Evolutionary conservation across 2,113 vertebrate genomes (phyloP).

Genomic region (Rattus norvegicus): GRCr8 NC_086029.1:87626501-87627000

Average conservation of each 20-base stretch:
- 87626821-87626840: too few relatives aligned
- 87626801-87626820: neutral
- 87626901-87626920: neutral
- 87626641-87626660: neutral
- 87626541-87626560: neutral
- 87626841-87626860: neutral
- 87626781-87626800: neutral
- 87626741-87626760: neutral
- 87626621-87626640: neutral
- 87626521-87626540: neutral
- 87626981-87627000: neutral
- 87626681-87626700: neutral
- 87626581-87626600: neutral
- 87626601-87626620: neutral
- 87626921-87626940: neutral
- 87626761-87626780: neutral
- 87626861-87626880: neutral
- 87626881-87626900: too few relatives aligned
- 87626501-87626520: rapidly evolving
- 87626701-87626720: neutral
- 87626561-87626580: neutral
- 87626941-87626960: neutral
- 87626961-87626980: neutral
- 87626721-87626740: neutral
- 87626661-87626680: neutral